These are phyloP conservation scores for Neosilurus hyrtlii DNA, from an alignment of 2,797 vertebrate genomes.

Conservation along the genomic window DNA sequence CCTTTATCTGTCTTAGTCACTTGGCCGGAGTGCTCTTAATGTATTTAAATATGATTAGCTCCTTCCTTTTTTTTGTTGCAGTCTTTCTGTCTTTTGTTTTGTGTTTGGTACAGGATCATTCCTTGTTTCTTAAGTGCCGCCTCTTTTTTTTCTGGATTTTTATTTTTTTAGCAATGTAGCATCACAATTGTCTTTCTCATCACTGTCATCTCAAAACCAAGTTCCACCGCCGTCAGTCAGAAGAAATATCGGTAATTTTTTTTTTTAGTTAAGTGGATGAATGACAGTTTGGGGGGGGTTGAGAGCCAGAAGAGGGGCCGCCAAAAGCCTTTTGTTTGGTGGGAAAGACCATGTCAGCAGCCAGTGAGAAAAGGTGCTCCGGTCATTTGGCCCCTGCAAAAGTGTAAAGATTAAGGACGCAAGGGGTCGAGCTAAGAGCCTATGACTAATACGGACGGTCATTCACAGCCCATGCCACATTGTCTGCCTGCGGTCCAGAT, in stretches of 20 bases:
- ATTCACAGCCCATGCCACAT: conserved; percentile 63
- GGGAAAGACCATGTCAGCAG: conserved; percentile 72
- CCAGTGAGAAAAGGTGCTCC: conserved; percentile 59
- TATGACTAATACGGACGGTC: conserved; percentile 80
- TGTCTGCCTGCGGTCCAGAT: conserved; percentile 83
- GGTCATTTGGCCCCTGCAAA: conserved; percentile 66
- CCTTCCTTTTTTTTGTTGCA: conserved; percentile 36
- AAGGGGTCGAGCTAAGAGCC: conserved; percentile 72
- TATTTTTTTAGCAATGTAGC: conserved; percentile 47
- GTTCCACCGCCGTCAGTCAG: conserved; percentile 64
- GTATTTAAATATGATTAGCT: conserved; percentile 67
- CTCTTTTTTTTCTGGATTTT: conserved; percentile 16
- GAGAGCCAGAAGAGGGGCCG: conserved; percentile 62
- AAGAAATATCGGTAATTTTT: conserved; percentile 40
- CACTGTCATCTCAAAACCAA: conserved; percentile 64
- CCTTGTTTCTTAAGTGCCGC: neutral
- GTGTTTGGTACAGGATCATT: conserved; percentile 44
- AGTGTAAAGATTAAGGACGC: conserved; percentile 68
- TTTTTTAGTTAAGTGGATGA: conserved; percentile 41
- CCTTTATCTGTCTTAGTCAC: conserved; percentile 65
- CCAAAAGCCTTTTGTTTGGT: conserved; percentile 76
- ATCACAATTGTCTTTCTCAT: conserved; percentile 53
- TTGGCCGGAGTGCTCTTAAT: conserved; percentile 65
- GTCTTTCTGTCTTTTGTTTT: conserved; percentile 13
- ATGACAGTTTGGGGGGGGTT: neutral